Percentiles rank a stretch among this genome's conserved stretches.
These are phyloP conservation scores for Cyclopterus lumpus DNA, from an alignment of 2,797 vertebrate species.

Conservation along the genomic window DNA sequence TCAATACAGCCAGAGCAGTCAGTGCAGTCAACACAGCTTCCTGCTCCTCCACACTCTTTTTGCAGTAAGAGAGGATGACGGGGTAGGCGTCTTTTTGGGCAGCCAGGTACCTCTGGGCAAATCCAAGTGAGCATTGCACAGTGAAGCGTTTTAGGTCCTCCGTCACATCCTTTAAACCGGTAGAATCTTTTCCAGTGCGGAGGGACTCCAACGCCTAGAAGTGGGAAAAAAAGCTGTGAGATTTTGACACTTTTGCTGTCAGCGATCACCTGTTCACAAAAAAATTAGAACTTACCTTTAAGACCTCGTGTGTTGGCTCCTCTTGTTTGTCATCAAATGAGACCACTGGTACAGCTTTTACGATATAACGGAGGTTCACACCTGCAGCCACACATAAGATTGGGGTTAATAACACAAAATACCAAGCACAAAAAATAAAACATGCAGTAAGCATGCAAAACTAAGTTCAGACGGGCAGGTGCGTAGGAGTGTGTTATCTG, in stretches of 20 bases:
- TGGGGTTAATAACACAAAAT: conserved; percentile 13
- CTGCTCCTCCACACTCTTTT: conserved; percentile 64
- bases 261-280: neutral
- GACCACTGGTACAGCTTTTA: conserved; percentile 83
- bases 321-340: conserved; percentile 80
- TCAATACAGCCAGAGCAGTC: conserved; percentile 82
- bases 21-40: conserved; percentile 77
- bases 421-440: neutral
- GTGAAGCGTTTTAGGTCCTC: conserved; percentile 81
- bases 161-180: conserved; percentile 7
- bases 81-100: conserved; percentile 91
- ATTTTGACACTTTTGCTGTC: neutral
- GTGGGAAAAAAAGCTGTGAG: neutral
- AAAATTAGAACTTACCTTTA: conserved; percentile 82
- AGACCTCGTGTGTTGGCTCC: conserved; percentile 86
- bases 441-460: neutral
- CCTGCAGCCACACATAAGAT: conserved; percentile 77
- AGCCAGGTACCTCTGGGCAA: conserved; percentile 89
- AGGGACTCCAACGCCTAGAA: conserved; percentile 87
- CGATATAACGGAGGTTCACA: conserved; percentile 92
- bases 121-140: conserved; percentile 86
- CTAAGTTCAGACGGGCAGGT: neutral
- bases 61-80: conserved; percentile 87
- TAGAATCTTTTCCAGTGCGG: conserved; percentile 64
- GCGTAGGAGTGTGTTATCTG: neutral